phyloP scores from a whole-genome alignment of 2,888 invertebrate genomes.

The Yponomeuta cagnagella region DNA sequence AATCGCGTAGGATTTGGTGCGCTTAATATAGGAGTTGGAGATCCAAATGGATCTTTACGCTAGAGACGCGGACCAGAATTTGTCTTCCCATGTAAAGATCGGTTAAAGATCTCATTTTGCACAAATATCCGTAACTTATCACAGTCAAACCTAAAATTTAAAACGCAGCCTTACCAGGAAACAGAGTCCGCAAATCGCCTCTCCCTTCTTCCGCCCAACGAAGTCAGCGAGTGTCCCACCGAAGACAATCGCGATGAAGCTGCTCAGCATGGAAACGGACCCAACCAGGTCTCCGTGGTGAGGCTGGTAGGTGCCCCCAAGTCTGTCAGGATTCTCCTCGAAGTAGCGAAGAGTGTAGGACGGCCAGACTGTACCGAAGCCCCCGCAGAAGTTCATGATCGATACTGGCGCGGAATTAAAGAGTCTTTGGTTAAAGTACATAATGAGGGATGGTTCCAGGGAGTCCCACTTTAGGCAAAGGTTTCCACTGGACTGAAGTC shows the following conservation, averaged over 20 bases:
- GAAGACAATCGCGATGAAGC: not conserved
- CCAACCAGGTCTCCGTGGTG: not conserved
- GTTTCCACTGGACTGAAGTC: no score
- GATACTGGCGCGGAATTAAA: not conserved
- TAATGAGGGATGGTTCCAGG: no score
- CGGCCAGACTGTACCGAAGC: not conserved
- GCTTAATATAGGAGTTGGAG: no score
- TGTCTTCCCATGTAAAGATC: no score
- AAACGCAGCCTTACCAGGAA: not conserved
- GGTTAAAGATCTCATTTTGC: no score
- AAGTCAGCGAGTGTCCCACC: not conserved
- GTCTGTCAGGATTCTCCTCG: not conserved
- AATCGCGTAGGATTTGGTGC: no score
- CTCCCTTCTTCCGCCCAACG: slow-evolving; percentile 2
- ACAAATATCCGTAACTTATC: no score
- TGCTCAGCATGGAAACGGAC: slow-evolving; percentile 6
- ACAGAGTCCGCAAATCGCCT: not conserved
- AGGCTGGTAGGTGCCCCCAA: not conserved
- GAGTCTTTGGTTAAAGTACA: no score
- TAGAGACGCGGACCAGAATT: no score
- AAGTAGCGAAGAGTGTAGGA: not conserved
- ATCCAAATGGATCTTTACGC: no score
- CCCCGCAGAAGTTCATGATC: not conserved
- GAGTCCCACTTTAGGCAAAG: no score
- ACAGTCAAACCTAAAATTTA: not conserved